These are phyloP conservation scores for Sterna hirundo DNA, from an alignment of 2,113 vertebrate genomes.

Conservation along the genomic window DNA sequence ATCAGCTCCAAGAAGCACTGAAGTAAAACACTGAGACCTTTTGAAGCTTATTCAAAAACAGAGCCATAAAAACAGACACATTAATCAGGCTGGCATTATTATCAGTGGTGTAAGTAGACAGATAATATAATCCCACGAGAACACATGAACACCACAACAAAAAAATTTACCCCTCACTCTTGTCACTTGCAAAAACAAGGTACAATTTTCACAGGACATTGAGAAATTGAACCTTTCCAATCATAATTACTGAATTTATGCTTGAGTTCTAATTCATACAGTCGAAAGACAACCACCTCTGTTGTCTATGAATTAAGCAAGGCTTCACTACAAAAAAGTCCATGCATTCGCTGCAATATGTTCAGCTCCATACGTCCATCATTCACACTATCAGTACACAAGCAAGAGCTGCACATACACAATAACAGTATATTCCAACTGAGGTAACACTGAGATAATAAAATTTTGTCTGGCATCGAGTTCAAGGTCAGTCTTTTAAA, in stretches of 20 bases:
- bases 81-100: conserved; percentile 45
- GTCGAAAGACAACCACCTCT: not conserved
- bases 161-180: not conserved
- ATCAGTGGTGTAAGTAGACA: not conserved
- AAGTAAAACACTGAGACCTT: conserved; percentile 49
- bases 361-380: not conserved
- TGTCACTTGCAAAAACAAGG: conserved; percentile 1
- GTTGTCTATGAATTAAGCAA: not conserved
- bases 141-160: not conserved
- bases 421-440: not conserved
- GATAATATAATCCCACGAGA: conserved; percentile 30
- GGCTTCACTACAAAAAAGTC: not conserved
- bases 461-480: not conserved
- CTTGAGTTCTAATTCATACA: not conserved
- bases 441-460: not conserved
- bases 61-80: conserved; percentile 45
- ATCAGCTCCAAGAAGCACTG: conserved; percentile 47
- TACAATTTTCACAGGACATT: not conserved
- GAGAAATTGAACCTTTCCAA: not conserved
- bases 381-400: not conserved
- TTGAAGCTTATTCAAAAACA: conserved; percentile 32
- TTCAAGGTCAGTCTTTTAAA: not conserved
- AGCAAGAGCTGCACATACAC: not conserved
- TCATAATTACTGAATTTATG: not conserved
- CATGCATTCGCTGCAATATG: not conserved